Evolutionary conservation across 1,140 invertebrate species (phyloP).

Genomic region (Orussus abietinus): DNA sequence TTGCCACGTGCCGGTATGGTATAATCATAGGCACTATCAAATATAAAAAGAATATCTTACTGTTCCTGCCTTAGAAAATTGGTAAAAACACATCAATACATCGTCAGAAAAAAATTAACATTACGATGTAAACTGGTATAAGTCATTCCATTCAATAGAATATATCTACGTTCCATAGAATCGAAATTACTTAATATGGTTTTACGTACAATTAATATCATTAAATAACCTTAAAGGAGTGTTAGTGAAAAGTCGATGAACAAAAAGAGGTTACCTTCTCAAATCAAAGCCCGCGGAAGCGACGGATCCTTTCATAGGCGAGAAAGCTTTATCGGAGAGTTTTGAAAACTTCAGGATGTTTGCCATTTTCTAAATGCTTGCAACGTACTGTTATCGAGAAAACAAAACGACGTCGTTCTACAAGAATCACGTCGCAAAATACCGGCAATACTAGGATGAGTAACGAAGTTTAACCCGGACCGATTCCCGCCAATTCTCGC

Average conservation of each 20-base stretch:
- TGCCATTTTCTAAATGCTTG: too few species aligned
- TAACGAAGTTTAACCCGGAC: too few species aligned
- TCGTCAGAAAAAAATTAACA: constrained; percentile 11
- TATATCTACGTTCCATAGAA: not conserved
- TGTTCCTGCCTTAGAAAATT: too few species aligned
- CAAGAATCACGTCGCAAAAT: too few species aligned
- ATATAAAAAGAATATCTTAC: too few species aligned
- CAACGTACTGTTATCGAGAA: too few species aligned
- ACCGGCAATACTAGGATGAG: too few species aligned
- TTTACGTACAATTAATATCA: constrained; percentile 2
- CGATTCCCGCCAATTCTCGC: too few species aligned
- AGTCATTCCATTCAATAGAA: constrained; percentile 1
- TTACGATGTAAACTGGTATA: constrained; percentile 1
- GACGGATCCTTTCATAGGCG: constrained; percentile 78
- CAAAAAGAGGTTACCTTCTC: constrained; percentile 59
- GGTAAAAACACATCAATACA: too few species aligned
- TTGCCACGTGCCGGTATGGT: constrained; percentile 81
- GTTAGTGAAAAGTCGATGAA: constrained; percentile 5
- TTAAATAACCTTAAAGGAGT: not conserved
- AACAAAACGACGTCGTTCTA: too few species aligned
- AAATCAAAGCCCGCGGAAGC: constrained; percentile 90
- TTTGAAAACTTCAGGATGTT: constrained; percentile 69
- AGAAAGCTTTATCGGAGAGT: constrained; percentile 71
- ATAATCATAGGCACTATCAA: constrained; percentile 80
- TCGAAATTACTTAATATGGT: constrained; percentile 1